A percentile compares a stretch with the other conserved stretches of the same genome.
Conservation (phyloP, 2,888 invertebrate genomes). For the Cheilosia vulpina region DNA sequence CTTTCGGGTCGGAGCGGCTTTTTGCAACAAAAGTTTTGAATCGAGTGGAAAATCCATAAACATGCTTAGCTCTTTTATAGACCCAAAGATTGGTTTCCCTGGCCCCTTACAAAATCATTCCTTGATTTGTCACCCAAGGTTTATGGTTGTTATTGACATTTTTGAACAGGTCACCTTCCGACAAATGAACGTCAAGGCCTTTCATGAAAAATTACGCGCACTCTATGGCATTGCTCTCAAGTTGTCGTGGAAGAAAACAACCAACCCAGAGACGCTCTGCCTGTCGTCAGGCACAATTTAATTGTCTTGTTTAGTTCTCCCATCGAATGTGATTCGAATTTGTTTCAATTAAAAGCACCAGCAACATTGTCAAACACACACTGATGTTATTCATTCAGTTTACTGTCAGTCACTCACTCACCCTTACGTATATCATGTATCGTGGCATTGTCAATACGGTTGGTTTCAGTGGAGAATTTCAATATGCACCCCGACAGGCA, state of each 20-base stretch:
- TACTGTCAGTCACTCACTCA: conserved; percentile 65
- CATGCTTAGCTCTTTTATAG: no score
- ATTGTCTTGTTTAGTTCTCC: conserved; percentile 55
- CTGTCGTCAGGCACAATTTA: conserved; percentile 40
- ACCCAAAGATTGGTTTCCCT: no score
- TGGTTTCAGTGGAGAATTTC: conserved; percentile 38
- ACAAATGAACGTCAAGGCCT: conserved; percentile 17
- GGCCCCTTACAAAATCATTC: no score
- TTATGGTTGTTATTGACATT: no score
- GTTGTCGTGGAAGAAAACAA: neutral
- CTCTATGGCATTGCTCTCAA: neutral
- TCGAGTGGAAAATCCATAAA: no score
- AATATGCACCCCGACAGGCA: conserved; percentile 9
- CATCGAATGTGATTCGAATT: conserved; percentile 65
- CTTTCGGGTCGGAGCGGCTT: no score
- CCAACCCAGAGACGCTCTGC: neutral
- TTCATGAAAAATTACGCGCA: neutral
- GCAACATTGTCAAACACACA: conserved; percentile 42
- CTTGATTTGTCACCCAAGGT: no score
- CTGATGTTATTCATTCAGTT: conserved; percentile 63
- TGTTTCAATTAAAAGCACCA: conserved; percentile 55
- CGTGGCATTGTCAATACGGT: neutral
- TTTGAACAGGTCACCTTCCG: no score
- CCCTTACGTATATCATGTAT: neutral
- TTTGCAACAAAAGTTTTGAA: no score